These are phyloP conservation scores for Endomychus coccineus DNA, from an alignment of 2,888 invertebrate species.

Conservation along the genomic window DNA sequence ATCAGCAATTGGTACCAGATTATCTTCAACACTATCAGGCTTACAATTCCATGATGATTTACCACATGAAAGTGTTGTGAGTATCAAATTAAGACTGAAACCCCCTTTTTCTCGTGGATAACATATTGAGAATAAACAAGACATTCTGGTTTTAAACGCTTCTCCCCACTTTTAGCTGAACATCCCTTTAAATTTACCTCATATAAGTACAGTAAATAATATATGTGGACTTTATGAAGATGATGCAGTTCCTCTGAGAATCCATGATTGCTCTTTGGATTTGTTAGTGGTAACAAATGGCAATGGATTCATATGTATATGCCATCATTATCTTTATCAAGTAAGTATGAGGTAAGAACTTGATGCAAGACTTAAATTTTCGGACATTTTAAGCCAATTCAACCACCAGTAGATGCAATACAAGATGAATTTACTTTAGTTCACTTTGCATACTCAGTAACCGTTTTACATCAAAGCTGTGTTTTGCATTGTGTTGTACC, in stretches of 20 bases:
- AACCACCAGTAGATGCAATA: conserved; percentile 44
- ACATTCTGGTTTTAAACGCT: background rate
- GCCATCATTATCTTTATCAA: conserved; percentile 79
- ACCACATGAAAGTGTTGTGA: conserved; percentile 80
- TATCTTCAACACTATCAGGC: conserved; percentile 70
- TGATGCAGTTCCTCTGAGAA: conserved; percentile 69
- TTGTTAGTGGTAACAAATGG: conserved; percentile 70
- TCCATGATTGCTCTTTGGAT: conserved; percentile 76
- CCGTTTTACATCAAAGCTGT: conserved; percentile 73
- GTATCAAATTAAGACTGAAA: conserved; percentile 25
- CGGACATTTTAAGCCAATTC: conserved; percentile 46
- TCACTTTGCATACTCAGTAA: conserved; percentile 79
- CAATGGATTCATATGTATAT: conserved; percentile 65
- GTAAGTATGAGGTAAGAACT: conserved; percentile 22
- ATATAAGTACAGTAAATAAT: conserved; percentile 49
- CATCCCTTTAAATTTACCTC: conserved; percentile 75
- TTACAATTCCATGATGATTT: conserved; percentile 80
- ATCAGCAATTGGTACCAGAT: conserved; percentile 48
- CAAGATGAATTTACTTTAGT: conserved; percentile 55
- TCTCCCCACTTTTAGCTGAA: conserved; percentile 56
- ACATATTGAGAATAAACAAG: no score
- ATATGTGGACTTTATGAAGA: conserved; percentile 70
- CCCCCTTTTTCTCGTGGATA: no score
- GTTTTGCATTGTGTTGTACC: conserved; percentile 78
- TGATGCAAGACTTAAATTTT: conserved; percentile 5